Evolutionary conservation across 1,140 invertebrate species (phyloP).

Genomic region (Drosophila bipectinata): DNA sequence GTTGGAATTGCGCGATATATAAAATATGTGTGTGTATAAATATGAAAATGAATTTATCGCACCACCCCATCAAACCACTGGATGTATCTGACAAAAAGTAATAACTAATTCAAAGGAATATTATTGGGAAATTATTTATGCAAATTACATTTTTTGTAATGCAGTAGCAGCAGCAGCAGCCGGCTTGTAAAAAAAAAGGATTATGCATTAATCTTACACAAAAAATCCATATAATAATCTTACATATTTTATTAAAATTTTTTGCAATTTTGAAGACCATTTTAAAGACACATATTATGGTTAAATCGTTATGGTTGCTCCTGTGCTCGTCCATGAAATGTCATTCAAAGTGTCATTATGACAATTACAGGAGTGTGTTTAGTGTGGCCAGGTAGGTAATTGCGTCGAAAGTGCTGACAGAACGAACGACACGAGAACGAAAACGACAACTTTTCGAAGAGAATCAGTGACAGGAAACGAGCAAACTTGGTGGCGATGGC

Average conservation of each 20-base stretch:
- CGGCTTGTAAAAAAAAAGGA: background rate
- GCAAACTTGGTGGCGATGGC: constrained; percentile 8
- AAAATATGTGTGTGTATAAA: constrained; percentile 29
- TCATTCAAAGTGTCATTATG: constrained; percentile 50
- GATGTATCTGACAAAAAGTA: constrained; percentile 12
- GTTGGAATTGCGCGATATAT: constrained; percentile 48
- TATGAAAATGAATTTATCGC: constrained; percentile 34
- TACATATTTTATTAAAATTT: background rate
- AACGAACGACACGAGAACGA: constrained; percentile 54
- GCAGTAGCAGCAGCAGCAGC: too few relatives aligned
- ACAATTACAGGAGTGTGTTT: constrained; percentile 48
- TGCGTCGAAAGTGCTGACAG: constrained; percentile 76
- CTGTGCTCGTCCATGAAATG: constrained; percentile 16
- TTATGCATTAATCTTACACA: background rate
- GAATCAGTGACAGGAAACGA: constrained; percentile 48
- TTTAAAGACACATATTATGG: too few relatives aligned
- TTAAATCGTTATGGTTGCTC: background rate
- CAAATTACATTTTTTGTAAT: constrained; percentile 1
- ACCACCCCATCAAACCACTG: constrained; percentile 10
- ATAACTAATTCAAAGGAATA: constrained; percentile 1
- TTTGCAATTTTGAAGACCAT: background rate
- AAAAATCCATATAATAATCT: background rate
- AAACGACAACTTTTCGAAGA: constrained; percentile 9
- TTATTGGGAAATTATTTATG: constrained; percentile 13
- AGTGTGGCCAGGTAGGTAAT: constrained; percentile 66